Conservation (phyloP, 1,140 invertebrate species). For the Anastrepha obliqua region DNA sequence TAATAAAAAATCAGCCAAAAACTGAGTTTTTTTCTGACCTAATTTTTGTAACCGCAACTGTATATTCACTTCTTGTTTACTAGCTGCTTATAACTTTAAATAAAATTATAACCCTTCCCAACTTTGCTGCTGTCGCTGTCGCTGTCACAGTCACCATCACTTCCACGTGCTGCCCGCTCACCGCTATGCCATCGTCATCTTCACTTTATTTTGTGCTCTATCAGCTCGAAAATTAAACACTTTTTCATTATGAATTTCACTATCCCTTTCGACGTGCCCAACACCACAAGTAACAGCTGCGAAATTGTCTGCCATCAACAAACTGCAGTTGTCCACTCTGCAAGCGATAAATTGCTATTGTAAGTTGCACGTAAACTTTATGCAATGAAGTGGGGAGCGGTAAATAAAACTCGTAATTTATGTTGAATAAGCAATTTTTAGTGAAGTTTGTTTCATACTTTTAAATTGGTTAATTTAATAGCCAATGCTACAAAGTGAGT, state of each 20-base stretch:
- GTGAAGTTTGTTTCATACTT: conserved; percentile 46
- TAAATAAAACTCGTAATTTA: conserved; percentile 14
- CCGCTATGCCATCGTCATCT: neutral
- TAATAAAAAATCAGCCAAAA: no score
- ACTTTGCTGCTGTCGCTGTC: no score
- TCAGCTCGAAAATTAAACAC: conserved; percentile 21
- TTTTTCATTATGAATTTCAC: neutral
- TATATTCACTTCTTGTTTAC: no score
- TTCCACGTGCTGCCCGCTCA: neutral
- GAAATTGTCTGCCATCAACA: conserved; percentile 23
- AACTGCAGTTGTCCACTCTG: neutral
- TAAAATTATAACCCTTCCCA: no score
- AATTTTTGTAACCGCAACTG: no score
- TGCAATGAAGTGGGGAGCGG: neutral
- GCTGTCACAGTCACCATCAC: neutral
- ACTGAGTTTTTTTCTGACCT: no score
- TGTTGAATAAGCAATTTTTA: conserved; percentile 24
- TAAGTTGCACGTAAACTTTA: conserved; percentile 6
- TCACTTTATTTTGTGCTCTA: neutral
- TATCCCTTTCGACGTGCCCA: neutral
- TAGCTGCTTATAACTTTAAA: no score
- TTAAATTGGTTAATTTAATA: conserved; percentile 33
- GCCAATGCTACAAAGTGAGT: conserved; percentile 6
- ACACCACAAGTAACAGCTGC: conserved; percentile 17
- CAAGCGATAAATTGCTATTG: conserved; percentile 29